Conservation (phyloP, 1,140 invertebrate genomes). For the Choristoneura fumiferana region DNA sequence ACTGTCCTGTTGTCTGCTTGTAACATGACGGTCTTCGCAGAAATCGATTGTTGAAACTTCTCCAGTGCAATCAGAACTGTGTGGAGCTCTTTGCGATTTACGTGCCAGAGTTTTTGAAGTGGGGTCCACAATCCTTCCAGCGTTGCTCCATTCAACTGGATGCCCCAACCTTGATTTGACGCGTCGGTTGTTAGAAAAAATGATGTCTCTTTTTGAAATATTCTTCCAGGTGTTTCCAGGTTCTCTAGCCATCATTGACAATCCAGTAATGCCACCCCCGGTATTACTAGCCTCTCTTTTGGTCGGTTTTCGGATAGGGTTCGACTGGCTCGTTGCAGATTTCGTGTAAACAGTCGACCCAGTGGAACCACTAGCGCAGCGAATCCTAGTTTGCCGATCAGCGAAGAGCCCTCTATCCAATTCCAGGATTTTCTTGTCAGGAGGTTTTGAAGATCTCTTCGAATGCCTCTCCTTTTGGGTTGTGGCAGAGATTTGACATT, state of each 20-base stretch:
- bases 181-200: conserved; percentile 25
- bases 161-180: conserved; percentile 25
- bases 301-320: neutral
- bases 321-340: conserved; percentile 18
- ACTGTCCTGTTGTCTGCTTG: too few species aligned
- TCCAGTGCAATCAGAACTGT: conserved; percentile 4
- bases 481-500: conserved; percentile 19
- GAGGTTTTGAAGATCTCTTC: neutral
- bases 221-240: neutral
- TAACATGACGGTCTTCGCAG: conserved; percentile 7
- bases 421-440: conserved; percentile 1
- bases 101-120: conserved; percentile 24
- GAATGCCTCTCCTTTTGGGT: neutral
- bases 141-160: conserved; percentile 5
- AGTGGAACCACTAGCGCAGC: conserved; percentile 22
- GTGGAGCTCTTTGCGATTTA: conserved; percentile 27
- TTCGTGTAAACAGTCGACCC: conserved; percentile 20
- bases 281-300: neutral
- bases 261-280: neutral
- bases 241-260: conserved; percentile 14
- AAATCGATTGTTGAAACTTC: neutral
- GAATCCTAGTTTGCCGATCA: conserved; percentile 25
- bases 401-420: conserved; percentile 12
- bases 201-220: neutral
- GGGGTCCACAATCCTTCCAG: conserved; percentile 11